Conservation (phyloP, 2,113 vertebrate species). For the Stegastes partitus region DNA sequence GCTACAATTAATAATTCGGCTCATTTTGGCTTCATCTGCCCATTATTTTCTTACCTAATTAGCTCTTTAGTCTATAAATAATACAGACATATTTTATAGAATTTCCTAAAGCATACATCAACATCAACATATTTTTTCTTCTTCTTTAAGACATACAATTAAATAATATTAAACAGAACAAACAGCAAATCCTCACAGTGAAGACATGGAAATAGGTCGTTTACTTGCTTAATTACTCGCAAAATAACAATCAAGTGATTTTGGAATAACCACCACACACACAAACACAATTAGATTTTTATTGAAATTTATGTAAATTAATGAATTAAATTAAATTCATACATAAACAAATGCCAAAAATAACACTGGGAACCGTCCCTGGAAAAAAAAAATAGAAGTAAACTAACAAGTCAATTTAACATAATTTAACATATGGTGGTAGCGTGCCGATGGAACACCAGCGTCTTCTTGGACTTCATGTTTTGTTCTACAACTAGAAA, state of each 20-base stretch:
- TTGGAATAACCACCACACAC: neutral
- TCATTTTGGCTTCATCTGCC: too few species aligned
- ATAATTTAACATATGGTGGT: constrained; percentile 47
- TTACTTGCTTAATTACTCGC: too few species aligned
- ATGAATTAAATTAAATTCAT: constrained; percentile 70
- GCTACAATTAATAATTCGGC: too few species aligned
- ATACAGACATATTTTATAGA: too few species aligned
- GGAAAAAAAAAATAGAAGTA: constrained; percentile 16
- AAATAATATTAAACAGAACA: too few species aligned
- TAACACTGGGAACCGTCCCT: constrained; percentile 55
- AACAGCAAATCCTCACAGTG: too few species aligned
- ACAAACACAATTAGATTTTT: constrained; percentile 9
- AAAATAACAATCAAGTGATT: neutral
- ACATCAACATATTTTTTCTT: too few species aligned
- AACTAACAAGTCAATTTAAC: constrained; percentile 47
- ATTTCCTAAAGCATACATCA: too few species aligned
- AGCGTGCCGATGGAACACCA: constrained; percentile 9
- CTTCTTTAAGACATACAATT: too few species aligned
- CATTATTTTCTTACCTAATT: too few species aligned
- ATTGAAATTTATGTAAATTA: constrained; percentile 54
- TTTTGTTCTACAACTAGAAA: neutral
- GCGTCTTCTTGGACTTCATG: constrained; percentile 20
- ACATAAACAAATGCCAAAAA: constrained; percentile 62
- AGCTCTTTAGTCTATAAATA: too few species aligned
- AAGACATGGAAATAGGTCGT: too few species aligned